These are phyloP conservation scores for Pimephales promelas DNA, from an alignment of 2,113 vertebrate species.

Conservation along the genomic window DNA sequence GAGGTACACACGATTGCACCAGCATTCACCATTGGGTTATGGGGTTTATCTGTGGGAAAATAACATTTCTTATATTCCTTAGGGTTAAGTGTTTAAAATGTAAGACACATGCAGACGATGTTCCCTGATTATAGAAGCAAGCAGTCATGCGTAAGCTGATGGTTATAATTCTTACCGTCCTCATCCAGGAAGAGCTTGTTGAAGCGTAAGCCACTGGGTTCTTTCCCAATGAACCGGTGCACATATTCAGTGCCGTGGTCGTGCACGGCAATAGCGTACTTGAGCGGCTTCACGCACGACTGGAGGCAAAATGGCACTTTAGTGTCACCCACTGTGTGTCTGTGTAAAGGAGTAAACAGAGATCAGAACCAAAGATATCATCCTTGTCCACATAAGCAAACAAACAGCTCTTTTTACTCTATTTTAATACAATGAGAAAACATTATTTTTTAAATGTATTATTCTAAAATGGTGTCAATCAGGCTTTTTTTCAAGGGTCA, in stretches of 20 bases:
- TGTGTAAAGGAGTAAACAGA: slow-evolving; percentile 57
- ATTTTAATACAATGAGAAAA: too few relatives aligned
- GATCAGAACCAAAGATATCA: background rate
- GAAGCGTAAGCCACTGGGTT: slow-evolving; percentile 95
- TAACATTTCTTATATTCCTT: background rate
- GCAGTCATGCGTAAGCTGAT: background rate
- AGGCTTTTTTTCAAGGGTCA: too few relatives aligned
- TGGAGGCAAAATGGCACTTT: slow-evolving; percentile 98
- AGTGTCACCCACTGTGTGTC: slow-evolving; percentile 94
- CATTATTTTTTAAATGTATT: too few relatives aligned
- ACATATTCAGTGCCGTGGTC: slow-evolving; percentile 94
- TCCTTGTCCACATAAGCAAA: background rate
- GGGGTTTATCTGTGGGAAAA: slow-evolving; percentile 85
- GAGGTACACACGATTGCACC: slow-evolving; percentile 97
- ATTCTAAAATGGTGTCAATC: background rate
- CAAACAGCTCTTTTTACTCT: too few relatives aligned
- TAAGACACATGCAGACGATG: background rate
- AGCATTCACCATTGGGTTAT: slow-evolving; percentile 99
- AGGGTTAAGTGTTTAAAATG: background rate
- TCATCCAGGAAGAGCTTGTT: slow-evolving; percentile 97
- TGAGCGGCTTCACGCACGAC: slow-evolving; percentile 96
- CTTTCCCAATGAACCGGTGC: slow-evolving; percentile 96
- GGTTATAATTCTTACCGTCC: slow-evolving; percentile 84
- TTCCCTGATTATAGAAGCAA: background rate
- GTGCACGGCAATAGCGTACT: slow-evolving; percentile 93